phyloP scores from a whole-genome alignment of 2,888 invertebrate species.

The Carcina quercana region DNA sequence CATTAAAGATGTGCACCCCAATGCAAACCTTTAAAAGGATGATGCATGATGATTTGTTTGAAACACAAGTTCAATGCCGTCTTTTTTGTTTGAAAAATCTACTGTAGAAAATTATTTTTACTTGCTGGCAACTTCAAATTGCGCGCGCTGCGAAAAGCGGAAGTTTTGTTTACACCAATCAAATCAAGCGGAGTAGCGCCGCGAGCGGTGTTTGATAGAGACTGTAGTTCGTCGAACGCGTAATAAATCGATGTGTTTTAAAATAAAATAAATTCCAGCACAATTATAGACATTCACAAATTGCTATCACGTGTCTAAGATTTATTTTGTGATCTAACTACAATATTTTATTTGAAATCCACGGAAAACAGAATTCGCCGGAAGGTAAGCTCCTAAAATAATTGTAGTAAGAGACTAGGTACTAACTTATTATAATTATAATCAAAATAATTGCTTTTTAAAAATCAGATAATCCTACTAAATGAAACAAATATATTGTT shows the following conservation, averaged over 20 bases:
- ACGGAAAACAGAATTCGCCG: background rate
- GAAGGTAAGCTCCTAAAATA: background rate
- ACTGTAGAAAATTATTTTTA: conserved; percentile 15
- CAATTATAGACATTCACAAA: conserved; percentile 10
- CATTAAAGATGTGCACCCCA: no score
- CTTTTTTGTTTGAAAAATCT: no score
- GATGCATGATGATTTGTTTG: no score
- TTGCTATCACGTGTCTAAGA: conserved; percentile 15
- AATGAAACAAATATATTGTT: no score
- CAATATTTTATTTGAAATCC: conserved; percentile 5
- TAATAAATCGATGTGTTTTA: conserved; percentile 40
- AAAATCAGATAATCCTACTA: no score
- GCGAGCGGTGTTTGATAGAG: conserved; percentile 36
- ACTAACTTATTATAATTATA: background rate
- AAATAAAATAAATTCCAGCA: conserved; percentile 12
- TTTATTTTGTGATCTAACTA: conserved; percentile 11
- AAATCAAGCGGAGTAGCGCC: conserved; percentile 35
- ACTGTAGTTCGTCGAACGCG: conserved; percentile 27
- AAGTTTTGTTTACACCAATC: conserved; percentile 69
- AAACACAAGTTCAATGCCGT: no score
- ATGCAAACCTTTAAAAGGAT: no score
- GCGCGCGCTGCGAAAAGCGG: conserved; percentile 63
- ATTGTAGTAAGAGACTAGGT: background rate
- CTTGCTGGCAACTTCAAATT: conserved; percentile 36
- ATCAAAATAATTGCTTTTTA: no score